These are phyloP conservation scores for Phenacoccus solenopsis DNA, from an alignment of 1,140 invertebrate species.

Conservation along the genomic window DNA sequence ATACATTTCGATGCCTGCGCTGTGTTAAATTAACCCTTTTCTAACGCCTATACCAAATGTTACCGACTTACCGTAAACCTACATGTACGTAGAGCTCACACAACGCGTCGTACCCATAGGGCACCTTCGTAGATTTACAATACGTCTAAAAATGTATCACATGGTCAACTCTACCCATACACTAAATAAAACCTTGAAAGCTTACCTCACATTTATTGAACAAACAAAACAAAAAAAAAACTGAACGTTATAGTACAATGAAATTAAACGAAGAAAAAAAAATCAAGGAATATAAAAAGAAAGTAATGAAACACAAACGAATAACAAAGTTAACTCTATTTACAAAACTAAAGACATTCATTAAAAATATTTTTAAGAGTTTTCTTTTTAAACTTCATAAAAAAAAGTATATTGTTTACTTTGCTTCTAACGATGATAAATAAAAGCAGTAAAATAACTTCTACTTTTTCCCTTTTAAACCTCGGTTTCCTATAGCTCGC, in stretches of 20 bases:
- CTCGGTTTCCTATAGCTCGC: too few relatives aligned
- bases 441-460: not conserved
- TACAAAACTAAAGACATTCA: constrained; percentile 3
- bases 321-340: not conserved
- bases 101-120: too few relatives aligned
- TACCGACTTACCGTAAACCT: too few relatives aligned
- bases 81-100: too few relatives aligned
- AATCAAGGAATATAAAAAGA: not conserved
- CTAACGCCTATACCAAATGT: not conserved
- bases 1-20: not conserved
- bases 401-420: constrained; percentile 3
- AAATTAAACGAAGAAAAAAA: not conserved
- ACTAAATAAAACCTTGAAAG: too few relatives aligned
- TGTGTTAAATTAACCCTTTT: not conserved
- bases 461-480: not conserved
- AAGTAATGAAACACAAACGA: not conserved
- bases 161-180: too few relatives aligned
- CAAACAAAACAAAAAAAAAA: too few relatives aligned
- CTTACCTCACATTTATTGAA: too few relatives aligned
- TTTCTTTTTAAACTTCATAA: constrained; percentile 3
- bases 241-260: too few relatives aligned
- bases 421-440: not conserved
- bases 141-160: too few relatives aligned
- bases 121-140: too few relatives aligned
- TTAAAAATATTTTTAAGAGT: constrained; percentile 4